Conservation (phyloP, 2,797 vertebrate species). For the Cephalopachus bancanus region DNA sequence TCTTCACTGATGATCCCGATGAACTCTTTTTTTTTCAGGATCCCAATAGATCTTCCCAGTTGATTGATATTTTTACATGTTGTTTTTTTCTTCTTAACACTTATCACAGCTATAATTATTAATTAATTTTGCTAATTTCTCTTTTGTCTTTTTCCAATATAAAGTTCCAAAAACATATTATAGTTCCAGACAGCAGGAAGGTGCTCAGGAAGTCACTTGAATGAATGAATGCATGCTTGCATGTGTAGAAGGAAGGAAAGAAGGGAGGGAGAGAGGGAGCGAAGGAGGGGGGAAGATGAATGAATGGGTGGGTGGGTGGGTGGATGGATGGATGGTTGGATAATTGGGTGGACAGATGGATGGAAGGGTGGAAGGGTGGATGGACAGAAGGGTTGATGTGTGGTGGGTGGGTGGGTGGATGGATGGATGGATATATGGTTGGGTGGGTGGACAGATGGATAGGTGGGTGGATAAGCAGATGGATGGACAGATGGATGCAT, state of each 20-base stretch:
- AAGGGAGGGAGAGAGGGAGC: background rate
- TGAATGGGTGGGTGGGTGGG: no score
- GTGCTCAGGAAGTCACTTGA: background rate
- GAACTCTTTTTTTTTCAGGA: background rate
- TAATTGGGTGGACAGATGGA: background rate
- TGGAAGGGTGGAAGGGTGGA: background rate
- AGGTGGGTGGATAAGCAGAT: background rate
- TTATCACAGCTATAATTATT: background rate
- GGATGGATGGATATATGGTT: background rate
- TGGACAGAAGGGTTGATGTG: background rate
- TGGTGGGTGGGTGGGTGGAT: background rate
- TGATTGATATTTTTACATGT: constrained; percentile 16
- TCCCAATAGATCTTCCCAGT: background rate
- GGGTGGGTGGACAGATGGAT: background rate
- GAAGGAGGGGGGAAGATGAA: background rate
- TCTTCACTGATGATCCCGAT: background rate
- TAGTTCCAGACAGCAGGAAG: background rate
- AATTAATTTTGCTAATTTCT: background rate
- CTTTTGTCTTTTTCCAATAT: background rate
- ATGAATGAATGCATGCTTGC: background rate
- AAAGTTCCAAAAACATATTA: background rate
- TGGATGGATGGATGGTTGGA: background rate
- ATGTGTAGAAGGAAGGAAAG: background rate
- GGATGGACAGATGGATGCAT: background rate
- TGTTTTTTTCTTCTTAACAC: background rate